These are phyloP conservation scores for Elgaria multicarinata DNA, from an alignment of 2,113 vertebrate species.

Conservation along the genomic window DNA sequence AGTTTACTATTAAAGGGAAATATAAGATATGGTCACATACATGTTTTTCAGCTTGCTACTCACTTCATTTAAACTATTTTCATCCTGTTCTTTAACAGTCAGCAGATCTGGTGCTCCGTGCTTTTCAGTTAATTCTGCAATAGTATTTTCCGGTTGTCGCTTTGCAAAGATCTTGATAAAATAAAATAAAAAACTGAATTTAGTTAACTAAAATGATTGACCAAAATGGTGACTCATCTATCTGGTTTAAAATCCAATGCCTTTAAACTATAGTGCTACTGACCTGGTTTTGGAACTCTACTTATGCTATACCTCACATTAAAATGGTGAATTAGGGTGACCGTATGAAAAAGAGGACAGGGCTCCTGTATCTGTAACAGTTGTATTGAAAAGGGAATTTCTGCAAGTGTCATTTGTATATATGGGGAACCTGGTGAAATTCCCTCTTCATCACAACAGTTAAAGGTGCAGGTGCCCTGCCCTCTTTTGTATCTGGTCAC, in stretches of 20 bases:
- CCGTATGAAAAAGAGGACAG: too few relatives aligned
- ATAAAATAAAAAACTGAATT: slow-evolving; percentile 21
- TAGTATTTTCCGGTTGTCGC: not conserved
- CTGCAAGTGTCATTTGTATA: too few relatives aligned
- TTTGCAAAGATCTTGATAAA: slow-evolving; percentile 24
- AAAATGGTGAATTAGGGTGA: too few relatives aligned
- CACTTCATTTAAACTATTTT: slow-evolving; percentile 34
- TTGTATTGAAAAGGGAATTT: too few relatives aligned
- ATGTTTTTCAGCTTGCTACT: not conserved
- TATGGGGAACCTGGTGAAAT: too few relatives aligned
- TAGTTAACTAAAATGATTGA: not conserved
- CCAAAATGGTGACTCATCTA: not conserved
- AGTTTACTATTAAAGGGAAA: not conserved
- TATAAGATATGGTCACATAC: not conserved
- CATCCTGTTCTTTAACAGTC: slow-evolving; percentile 44
- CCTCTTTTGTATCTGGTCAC: too few relatives aligned
- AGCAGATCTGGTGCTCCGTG: slow-evolving; percentile 37
- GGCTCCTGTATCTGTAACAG: too few relatives aligned
- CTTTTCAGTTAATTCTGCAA: slow-evolving; percentile 45
- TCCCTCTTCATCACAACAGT: too few relatives aligned
- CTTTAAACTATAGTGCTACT: not conserved
- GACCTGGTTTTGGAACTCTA: not conserved
- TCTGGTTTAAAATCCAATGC: not conserved
- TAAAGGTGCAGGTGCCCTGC: too few relatives aligned
- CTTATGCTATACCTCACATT: not conserved